Base-by-base conservation (phyloP, 2,797 vertebrate species). In the Pangasius sanitwongsei region DNA sequence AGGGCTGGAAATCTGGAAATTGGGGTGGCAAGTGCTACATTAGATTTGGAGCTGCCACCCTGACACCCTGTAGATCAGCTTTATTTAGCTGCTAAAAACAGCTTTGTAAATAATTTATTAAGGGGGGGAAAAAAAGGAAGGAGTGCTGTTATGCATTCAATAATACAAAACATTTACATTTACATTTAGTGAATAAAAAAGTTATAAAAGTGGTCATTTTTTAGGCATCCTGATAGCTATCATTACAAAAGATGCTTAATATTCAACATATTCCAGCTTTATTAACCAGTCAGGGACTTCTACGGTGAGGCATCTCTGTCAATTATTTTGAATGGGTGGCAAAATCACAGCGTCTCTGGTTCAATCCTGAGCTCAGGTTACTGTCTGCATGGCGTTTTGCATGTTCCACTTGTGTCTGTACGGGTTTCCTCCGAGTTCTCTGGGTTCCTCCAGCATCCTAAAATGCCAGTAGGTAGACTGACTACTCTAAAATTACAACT, bases 51-150 rank as follows among this genome's bases (percentile, higher is more conserved):
- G 37, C 53, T 0, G 55, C 59, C 77, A 34, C 28, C 28, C 2
- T 3, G 48, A 77, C 50, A 80, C 53, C 31, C 77, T 81, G 31
- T 15, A 63, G 57, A 61, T 83, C 57, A 63, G 81, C 6, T 84
- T 67, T 65, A 31, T 84, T 84, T 84, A 84, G 61, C 2, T 67
- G 41, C 28, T 83, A 83, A 44, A 63, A 83, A 41, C 41, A 82
- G 57, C 34, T 65, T 48, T 83, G 23, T 44, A 41, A 61, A 63
- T n/a, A 28, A 83, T 83, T 48, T 48, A 83, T 44, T 31, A 48
- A 18, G 15, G 61, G 11, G 9, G 4, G 41, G 41, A 41, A 67
- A 84, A 50, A 2, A 84, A 13, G 63, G 11, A 50, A 65, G 61
- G 61, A 65, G 15, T 67, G 82, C 41, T n/a, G 63, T 25, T 34